A percentile compares a stretch with the other conserved stretches of the same genome.
These are phyloP conservation scores for Litocranius walleri DNA, from an alignment of 2,113 vertebrate species.

Conservation along the genomic window DNA sequence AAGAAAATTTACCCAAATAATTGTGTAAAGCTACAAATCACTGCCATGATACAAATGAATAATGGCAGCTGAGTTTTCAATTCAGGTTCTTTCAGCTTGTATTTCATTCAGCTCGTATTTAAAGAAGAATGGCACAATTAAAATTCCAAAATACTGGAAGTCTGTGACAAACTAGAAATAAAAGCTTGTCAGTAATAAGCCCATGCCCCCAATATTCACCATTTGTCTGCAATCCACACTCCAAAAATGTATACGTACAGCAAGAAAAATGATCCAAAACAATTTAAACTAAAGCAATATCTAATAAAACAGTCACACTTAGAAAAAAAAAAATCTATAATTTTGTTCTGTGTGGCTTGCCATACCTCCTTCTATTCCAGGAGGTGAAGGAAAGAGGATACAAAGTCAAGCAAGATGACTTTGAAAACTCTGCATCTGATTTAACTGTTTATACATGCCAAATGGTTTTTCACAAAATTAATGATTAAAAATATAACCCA, in stretches of 20 bases:
- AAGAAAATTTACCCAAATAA: not conserved
- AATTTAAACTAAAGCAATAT: conserved; percentile 19
- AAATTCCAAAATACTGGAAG: conserved; percentile 20
- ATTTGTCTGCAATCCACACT: not conserved
- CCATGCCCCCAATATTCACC: not conserved
- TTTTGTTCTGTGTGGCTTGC: not conserved
- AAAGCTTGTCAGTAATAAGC: not conserved
- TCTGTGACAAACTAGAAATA: conserved; percentile 8
- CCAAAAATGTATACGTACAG: not conserved
- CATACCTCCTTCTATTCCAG: not conserved
- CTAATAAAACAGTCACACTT: not conserved
- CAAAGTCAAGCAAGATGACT: not conserved
- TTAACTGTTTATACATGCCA: not conserved
- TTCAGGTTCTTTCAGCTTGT: not conserved
- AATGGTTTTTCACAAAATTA: conserved; percentile 32
- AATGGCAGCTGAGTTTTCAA: conserved; percentile 6
- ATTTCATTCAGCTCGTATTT: not conserved
- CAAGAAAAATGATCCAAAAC: conserved; percentile 4
- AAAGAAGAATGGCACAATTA: not conserved
- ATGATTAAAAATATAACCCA: not conserved
- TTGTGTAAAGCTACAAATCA: not conserved
- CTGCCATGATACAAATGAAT: not conserved
- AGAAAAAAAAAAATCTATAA: not conserved
- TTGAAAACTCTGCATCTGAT: not conserved
- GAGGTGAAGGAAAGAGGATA: not conserved